Conservation (phyloP, 2,888 invertebrate genomes). For the Chirona hameri region DNA sequence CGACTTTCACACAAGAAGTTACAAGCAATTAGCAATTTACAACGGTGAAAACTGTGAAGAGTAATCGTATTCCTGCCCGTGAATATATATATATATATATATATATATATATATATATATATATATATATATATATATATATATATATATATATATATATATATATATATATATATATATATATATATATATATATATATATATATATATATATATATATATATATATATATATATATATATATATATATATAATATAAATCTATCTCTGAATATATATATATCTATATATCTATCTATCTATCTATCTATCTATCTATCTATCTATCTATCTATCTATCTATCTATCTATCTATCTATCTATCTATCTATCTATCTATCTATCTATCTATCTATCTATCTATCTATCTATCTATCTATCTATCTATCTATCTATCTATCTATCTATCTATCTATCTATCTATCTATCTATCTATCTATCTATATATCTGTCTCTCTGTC, state of each 20-base stretch:
- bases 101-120: conserved; percentile 1
- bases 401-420: conserved; percentile 26
- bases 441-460: conserved; percentile 7
- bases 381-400: conserved; percentile 11
- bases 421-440: not conserved
- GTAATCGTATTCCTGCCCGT: too few relatives aligned
- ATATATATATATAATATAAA: too few relatives aligned
- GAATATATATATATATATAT: conserved; percentile 29
- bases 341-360: not conserved
- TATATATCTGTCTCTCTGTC: too few relatives aligned
- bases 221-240: conserved; percentile 29
- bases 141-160: not conserved
- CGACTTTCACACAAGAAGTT: too few relatives aligned
- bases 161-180: conserved; percentile 23
- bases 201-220: conserved; percentile 2
- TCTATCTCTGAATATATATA: too few relatives aligned
- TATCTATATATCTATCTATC: too few relatives aligned
- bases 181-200: conserved; percentile 31
- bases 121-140: conserved; percentile 11
- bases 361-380: not conserved
- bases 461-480: too few relatives aligned
- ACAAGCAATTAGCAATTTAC: too few relatives aligned
- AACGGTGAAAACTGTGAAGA: too few relatives aligned
- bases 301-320: too few relatives aligned
- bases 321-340: not conserved